These are phyloP conservation scores for Takifugu ocellatus DNA, from an alignment of 2,797 vertebrate species.

Conservation along the genomic window DNA sequence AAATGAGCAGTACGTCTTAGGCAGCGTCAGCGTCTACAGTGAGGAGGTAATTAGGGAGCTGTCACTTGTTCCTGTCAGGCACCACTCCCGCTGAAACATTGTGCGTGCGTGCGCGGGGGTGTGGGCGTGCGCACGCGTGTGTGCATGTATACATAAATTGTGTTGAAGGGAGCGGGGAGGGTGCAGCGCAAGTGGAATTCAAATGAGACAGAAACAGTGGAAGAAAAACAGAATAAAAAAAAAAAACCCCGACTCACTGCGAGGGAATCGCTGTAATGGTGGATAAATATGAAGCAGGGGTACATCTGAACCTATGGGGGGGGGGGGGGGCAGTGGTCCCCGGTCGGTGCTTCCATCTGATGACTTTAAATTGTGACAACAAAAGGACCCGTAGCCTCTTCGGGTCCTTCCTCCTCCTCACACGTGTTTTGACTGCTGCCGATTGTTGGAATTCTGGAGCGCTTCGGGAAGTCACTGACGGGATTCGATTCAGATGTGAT, in stretches of 20 bases:
- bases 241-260: slow-evolving; percentile 37
- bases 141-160: slow-evolving; percentile 69
- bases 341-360: slow-evolving; percentile 33
- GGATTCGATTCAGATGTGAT: too few species aligned
- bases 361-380: slow-evolving; percentile 50
- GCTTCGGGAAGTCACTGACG: too few species aligned
- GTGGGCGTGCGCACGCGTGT: background rate
- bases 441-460: too few species aligned
- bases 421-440: too few species aligned
- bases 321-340: slow-evolving; percentile 25
- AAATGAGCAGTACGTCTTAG: slow-evolving; percentile 94
- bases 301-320: slow-evolving; percentile 49
- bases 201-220: slow-evolving; percentile 64
- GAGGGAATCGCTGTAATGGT: slow-evolving; percentile 61
- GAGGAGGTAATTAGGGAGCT: slow-evolving; percentile 99
- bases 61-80: slow-evolving; percentile 98
- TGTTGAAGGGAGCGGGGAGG: slow-evolving; percentile 48
- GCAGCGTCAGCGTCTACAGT: slow-evolving; percentile 93
- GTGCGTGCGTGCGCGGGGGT: slow-evolving; percentile 50
- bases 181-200: slow-evolving; percentile 55
- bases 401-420: too few species aligned
- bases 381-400: slow-evolving; percentile 17
- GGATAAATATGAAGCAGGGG: slow-evolving; percentile 57
- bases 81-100: slow-evolving; percentile 90
- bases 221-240: slow-evolving; percentile 61